phyloP scores from a whole-genome alignment of 2,113 vertebrate species.

The Ovibos moschatus region DNA sequence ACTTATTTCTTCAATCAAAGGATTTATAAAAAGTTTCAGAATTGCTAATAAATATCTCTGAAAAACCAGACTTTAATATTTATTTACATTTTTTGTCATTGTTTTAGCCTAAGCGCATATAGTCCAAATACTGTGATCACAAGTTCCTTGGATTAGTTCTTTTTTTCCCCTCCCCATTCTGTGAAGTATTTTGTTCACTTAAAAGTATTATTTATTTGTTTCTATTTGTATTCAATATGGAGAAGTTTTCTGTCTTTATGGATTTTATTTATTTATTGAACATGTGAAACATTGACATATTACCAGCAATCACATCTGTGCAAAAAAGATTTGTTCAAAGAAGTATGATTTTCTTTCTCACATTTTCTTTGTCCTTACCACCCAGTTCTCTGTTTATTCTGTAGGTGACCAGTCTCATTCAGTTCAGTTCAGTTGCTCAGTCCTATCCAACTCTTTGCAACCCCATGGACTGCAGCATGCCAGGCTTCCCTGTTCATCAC shows the following conservation, averaged over 20 bases:
- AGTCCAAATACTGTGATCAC: background rate
- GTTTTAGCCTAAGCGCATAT: background rate
- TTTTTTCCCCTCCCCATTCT: background rate
- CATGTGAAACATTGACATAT: background rate
- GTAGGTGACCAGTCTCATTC: background rate
- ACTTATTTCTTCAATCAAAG: background rate
- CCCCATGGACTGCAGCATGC: background rate
- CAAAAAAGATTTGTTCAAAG: background rate
- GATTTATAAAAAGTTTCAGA: background rate
- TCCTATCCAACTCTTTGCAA: background rate
- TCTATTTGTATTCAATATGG: conserved; percentile 4
- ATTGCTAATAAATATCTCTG: background rate
- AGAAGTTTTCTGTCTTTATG: background rate
- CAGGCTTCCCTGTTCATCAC: background rate
- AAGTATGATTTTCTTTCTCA: background rate
- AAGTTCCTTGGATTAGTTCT: background rate
- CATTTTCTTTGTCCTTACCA: background rate
- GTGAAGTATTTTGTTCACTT: background rate
- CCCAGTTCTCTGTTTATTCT: background rate
- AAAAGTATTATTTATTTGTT: background rate
- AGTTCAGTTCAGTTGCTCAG: background rate
- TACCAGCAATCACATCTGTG: background rate
- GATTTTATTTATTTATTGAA: background rate
- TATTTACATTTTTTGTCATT: background rate
- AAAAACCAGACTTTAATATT: conserved; percentile 2